A percentile compares a stretch with the other conserved stretches of the same genome.
These are phyloP conservation scores for Mallateleia sp. DNA, from an alignment of 2,888 invertebrate genomes.

Conservation along the genomic window DNA sequence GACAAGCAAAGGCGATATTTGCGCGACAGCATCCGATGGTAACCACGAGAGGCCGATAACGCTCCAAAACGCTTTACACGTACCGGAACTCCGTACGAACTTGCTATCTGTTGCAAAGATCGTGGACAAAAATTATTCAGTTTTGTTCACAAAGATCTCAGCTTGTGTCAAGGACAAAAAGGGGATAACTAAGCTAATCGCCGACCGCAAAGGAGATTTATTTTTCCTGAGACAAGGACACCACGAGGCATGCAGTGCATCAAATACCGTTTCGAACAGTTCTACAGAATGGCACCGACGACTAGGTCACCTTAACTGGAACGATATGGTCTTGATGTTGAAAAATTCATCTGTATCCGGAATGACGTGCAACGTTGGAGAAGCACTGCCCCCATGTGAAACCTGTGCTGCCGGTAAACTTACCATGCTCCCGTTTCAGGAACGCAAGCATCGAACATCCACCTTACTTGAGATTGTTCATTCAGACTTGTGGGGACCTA, in stretches of 20 bases:
- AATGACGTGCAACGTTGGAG: neutral
- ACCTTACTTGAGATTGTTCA: conserved; percentile 57
- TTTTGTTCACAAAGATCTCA: conserved; percentile 54
- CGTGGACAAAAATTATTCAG: conserved; percentile 59
- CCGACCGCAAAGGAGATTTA: conserved; percentile 36
- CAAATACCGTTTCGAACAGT: neutral
- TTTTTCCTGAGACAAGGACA: conserved; percentile 3
- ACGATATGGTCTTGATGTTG: conserved; percentile 44
- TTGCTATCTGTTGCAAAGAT: conserved; percentile 77
- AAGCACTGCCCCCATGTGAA: conserved; percentile 2
- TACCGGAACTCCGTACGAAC: conserved; percentile 77
- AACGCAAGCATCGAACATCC: neutral
- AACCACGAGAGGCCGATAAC: neutral
- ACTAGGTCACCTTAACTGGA: conserved; percentile 35
- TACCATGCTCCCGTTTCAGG: neutral
- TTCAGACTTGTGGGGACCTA: conserved; percentile 75
- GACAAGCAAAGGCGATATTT: conserved; percentile 58
- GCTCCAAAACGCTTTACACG: conserved; percentile 61
- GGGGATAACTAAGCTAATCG: conserved; percentile 45
- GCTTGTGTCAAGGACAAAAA: conserved; percentile 49
- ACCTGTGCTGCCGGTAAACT: conserved; percentile 11
- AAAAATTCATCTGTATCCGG: neutral
- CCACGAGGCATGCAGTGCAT: neutral
- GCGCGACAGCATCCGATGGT: neutral
- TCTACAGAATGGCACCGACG: conserved; percentile 30